A percentile compares a stretch with the other conserved stretches of the same genome.
Conservation (phyloP, 2,797 vertebrate species). For the Eutrigla gurnardus region DNA sequence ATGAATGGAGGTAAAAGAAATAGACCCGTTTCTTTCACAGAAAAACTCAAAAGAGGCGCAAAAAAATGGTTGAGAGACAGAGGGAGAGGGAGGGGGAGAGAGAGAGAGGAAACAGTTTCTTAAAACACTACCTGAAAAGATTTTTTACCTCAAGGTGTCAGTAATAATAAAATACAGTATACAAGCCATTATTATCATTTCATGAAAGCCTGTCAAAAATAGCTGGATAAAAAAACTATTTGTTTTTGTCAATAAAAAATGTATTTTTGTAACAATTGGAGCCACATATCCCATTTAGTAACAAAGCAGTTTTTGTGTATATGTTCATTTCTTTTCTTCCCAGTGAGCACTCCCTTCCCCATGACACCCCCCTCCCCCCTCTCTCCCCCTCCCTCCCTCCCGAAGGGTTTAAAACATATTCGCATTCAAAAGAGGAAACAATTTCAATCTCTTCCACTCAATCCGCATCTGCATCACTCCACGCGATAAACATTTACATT, state of each 20-base stretch:
- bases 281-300: constrained; percentile 6
- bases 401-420: constrained; percentile 70
- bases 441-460: constrained; percentile 76
- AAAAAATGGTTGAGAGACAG: background rate
- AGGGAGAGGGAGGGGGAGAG: too few species aligned
- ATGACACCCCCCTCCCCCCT: background rate
- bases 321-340: constrained; percentile 14
- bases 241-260: background rate
- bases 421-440: constrained; percentile 76
- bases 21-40: background rate
- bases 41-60: background rate
- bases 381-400: background rate
- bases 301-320: background rate
- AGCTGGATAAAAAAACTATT: background rate
- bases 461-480: constrained; percentile 82
- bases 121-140: background rate
- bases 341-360: constrained; percentile 1
- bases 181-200: constrained; percentile 12
- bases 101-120: background rate
- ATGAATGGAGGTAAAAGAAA: constrained; percentile 12
- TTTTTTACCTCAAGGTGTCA: background rate
- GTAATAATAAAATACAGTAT: background rate
- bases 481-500: constrained; percentile 87
- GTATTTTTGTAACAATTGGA: background rate
- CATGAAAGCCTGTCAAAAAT: background rate